Evolutionary conservation across 2,797 vertebrate species (phyloP).

Genomic region (Pseudomugil tenellus): DNA sequence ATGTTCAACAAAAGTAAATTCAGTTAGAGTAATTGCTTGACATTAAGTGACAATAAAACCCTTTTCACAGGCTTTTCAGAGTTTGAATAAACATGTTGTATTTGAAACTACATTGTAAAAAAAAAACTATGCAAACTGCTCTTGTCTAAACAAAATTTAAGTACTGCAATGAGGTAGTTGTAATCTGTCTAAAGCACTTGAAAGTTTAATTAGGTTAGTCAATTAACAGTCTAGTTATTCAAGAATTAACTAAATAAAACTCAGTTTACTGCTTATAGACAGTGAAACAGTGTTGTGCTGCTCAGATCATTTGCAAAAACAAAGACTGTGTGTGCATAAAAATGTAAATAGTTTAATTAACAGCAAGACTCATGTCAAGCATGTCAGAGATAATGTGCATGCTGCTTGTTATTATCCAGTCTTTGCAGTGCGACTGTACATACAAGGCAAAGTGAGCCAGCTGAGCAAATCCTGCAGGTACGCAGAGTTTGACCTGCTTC

Average conservation of each 20-base stretch:
- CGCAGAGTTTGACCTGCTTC: slow-evolving; percentile 33
- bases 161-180: neutral
- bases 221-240: neutral
- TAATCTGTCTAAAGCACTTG: neutral
- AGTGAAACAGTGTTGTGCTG: neutral
- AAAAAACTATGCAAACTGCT: neutral
- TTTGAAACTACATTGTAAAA: neutral
- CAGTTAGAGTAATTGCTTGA: slow-evolving; percentile 21
- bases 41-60: slow-evolving; percentile 23
- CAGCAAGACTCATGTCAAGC: slow-evolving; percentile 3
- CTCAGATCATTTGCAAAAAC: neutral
- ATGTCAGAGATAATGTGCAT: slow-evolving; percentile 14
- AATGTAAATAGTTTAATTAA: slow-evolving; percentile 20
- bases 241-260: neutral
- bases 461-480: slow-evolving; percentile 38
- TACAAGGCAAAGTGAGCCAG: neutral
- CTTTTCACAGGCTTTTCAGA: slow-evolving; percentile 2
- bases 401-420: slow-evolving; percentile 27
- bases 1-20: slow-evolving; percentile 13
- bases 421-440: slow-evolving; percentile 10
- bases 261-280: neutral
- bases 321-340: neutral
- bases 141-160: neutral
- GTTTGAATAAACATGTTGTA: slow-evolving; percentile 5
- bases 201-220: slow-evolving; percentile 3